These are phyloP conservation scores for Pachydiplax longipennis DNA, from an alignment of 2,888 invertebrate genomes.

Conservation along the genomic window DNA sequence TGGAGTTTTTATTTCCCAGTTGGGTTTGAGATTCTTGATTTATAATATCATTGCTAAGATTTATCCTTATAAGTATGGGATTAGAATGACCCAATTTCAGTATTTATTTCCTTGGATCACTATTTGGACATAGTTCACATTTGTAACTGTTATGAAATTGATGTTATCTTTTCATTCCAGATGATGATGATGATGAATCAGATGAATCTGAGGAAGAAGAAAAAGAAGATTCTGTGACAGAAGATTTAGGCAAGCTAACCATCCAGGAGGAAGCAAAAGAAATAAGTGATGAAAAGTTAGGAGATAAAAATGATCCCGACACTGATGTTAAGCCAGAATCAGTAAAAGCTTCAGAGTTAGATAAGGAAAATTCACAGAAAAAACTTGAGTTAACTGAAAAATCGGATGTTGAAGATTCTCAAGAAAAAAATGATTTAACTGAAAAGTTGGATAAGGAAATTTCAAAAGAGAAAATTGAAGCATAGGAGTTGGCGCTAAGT, in stretches of 20 bases:
- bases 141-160: not conserved
- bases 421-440: not conserved
- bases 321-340: not conserved
- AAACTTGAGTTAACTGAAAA: not conserved
- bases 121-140: too few relatives aligned
- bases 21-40: too few relatives aligned
- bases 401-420: not conserved
- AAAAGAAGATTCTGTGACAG: not conserved
- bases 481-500: not conserved
- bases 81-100: too few relatives aligned
- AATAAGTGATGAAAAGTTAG: not conserved
- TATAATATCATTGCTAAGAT: too few relatives aligned
- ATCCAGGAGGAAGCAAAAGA: not conserved
- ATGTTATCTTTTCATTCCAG: not conserved
- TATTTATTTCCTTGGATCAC: too few relatives aligned
- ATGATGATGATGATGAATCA: not conserved
- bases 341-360: not conserved
- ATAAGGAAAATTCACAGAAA: not conserved
- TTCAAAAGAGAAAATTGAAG: not conserved
- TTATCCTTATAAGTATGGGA: too few relatives aligned
- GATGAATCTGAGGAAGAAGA: not conserved
- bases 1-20: too few relatives aligned
- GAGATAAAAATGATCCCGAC: not conserved
- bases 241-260: not conserved
- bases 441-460: not conserved